Evolutionary conservation across 1,140 invertebrate species (phyloP).

Genomic region (Gonatopus flavifemur): DNA sequence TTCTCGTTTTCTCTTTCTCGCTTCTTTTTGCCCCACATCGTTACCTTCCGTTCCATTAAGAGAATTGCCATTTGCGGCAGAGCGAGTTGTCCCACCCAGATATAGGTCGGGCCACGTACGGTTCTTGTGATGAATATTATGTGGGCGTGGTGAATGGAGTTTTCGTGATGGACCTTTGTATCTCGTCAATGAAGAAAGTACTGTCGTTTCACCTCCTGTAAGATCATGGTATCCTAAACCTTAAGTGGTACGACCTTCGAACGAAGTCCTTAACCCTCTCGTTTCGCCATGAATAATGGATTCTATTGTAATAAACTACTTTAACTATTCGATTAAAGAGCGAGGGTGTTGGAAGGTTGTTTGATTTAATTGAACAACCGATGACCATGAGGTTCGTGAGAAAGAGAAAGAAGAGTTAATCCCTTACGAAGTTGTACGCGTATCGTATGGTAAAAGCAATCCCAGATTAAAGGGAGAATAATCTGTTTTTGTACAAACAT

Average conservation of each 20-base stretch:
- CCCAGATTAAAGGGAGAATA: no score
- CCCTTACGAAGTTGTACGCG: no score
- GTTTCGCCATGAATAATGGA: conserved; percentile 13
- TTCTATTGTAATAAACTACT: conserved; percentile 2
- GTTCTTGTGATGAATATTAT: no score
- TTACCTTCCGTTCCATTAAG: background rate
- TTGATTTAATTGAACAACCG: background rate
- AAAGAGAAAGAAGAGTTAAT: no score
- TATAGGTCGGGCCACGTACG: background rate
- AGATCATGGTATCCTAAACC: conserved; percentile 26
- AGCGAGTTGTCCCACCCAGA: background rate
- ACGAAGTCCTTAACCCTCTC: conserved; percentile 23
- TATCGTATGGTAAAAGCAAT: no score
- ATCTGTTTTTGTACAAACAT: no score
- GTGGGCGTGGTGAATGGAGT: conserved; percentile 20
- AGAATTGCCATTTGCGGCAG: conserved; percentile 6
- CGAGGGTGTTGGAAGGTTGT: no score
- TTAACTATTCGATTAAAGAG: background rate
- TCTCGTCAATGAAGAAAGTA: conserved; percentile 2
- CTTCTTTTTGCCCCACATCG: background rate
- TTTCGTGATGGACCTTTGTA: conserved; percentile 15
- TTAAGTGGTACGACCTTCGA: conserved; percentile 35
- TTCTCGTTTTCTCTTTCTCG: background rate
- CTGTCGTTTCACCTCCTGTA: conserved; percentile 7
- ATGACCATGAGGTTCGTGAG: no score